Evolutionary conservation across 2,113 vertebrate species (phyloP).

Genomic region (Pipra filicauda): DNA sequence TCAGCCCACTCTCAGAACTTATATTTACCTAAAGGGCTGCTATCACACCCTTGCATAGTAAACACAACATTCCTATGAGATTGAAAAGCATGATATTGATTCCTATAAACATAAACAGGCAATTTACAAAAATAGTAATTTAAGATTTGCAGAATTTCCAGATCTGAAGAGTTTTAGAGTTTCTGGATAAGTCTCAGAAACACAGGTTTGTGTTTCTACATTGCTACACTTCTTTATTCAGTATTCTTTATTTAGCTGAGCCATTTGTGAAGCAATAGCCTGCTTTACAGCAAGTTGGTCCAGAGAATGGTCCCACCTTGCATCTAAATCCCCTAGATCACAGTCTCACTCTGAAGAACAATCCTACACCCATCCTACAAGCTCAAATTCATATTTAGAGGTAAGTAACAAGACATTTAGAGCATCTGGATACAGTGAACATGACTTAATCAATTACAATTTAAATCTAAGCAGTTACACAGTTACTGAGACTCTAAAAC

Average conservation of each 20-base stretch:
- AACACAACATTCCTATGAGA: background rate
- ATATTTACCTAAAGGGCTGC: background rate
- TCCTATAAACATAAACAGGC: background rate
- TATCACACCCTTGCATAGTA: background rate
- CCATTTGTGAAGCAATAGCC: background rate
- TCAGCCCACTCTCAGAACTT: background rate
- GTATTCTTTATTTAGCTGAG: background rate
- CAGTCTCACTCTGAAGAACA: background rate
- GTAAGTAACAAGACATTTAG: background rate
- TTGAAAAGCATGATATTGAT: background rate
- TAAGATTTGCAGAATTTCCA: background rate
- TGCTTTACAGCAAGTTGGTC: background rate
- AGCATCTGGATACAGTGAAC: background rate
- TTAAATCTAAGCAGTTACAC: background rate
- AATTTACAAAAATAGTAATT: background rate
- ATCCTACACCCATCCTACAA: background rate
- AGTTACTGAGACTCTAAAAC: background rate
- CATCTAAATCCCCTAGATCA: background rate
- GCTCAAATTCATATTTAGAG: background rate
- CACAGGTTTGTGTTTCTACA: background rate
- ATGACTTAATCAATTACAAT: background rate
- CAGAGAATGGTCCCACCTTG: background rate
- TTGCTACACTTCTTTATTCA: background rate
- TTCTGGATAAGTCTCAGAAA: background rate
- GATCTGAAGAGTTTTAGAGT: background rate